Percentiles rank a stretch among this genome's conserved stretches.
Conservation (phyloP, 2,888 invertebrate species). For the Pyrrhosoma nymphula region DNA sequence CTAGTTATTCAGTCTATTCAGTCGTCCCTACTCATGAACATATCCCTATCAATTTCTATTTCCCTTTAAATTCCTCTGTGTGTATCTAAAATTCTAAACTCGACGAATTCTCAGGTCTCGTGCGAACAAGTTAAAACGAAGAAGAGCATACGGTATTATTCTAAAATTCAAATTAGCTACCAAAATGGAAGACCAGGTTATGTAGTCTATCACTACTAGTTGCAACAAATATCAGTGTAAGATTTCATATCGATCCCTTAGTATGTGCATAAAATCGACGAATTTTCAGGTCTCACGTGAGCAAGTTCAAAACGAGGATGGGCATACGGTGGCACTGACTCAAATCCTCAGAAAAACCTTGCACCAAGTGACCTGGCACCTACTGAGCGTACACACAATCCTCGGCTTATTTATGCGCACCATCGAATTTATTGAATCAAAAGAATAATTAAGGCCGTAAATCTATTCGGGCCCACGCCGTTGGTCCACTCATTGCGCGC, state of each 20-base stretch:
- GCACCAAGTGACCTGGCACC: not conserved
- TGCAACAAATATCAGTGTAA: too few relatives aligned
- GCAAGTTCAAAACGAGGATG: not conserved
- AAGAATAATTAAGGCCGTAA: constrained; percentile 27
- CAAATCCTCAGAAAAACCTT: not conserved
- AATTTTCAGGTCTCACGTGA: not conserved
- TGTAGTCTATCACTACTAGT: too few relatives aligned
- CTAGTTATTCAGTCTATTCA: too few relatives aligned
- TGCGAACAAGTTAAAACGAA: too few relatives aligned
- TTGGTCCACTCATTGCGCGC: not conserved
- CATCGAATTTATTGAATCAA: constrained; percentile 27
- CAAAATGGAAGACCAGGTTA: too few relatives aligned
- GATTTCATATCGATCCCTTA: not conserved
- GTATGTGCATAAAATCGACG: not conserved
- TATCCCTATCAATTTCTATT: too few relatives aligned
- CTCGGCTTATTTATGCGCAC: not conserved
- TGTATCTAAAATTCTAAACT: too few relatives aligned
- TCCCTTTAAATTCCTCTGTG: too few relatives aligned
- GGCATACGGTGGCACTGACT: not conserved
- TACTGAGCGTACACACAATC: not conserved
- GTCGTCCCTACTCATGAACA: too few relatives aligned
- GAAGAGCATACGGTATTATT: too few relatives aligned
- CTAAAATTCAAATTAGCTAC: too few relatives aligned
- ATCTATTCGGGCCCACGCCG: not conserved
- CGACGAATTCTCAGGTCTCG: too few relatives aligned